phyloP scores from a whole-genome alignment of 1,140 invertebrate genomes.

The Palaemon carinicauda region DNA sequence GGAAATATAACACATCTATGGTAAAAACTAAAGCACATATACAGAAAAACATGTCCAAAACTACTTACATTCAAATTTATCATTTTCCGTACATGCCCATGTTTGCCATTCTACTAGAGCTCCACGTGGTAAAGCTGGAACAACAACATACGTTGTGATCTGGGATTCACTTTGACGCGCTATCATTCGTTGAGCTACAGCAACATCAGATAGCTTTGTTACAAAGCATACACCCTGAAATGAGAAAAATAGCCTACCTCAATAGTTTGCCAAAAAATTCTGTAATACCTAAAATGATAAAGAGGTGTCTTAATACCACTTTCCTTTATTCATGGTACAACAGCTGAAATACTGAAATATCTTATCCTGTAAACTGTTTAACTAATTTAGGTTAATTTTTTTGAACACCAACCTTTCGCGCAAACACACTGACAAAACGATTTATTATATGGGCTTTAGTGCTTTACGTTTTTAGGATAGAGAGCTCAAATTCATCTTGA shows the following conservation, averaged over 20 bases:
- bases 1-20: neutral
- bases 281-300: no score
- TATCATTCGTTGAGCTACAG: conserved; percentile 80
- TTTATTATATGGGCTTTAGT: no score
- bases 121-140: conserved; percentile 78
- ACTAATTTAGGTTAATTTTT: no score
- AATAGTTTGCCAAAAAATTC: no score
- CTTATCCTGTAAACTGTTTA: no score
- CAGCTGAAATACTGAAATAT: no score
- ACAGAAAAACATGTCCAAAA: neutral
- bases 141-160: conserved; percentile 74
- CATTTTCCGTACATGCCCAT: conserved; percentile 85
- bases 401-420: no score
- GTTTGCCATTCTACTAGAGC: conserved; percentile 93
- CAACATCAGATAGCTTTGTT: conserved; percentile 74
- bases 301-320: neutral
- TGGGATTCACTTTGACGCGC: conserved; percentile 77
- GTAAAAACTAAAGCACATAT: neutral
- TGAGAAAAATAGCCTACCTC: no score
- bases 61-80: conserved; percentile 83
- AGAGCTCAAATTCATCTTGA: no score
- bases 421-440: no score
- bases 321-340: no score
- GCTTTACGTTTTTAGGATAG: no score
- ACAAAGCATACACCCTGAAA: conserved; percentile 81